phyloP scores from a whole-genome alignment of 2,113 vertebrate genomes.

The Saguinus imperator region DNA sequence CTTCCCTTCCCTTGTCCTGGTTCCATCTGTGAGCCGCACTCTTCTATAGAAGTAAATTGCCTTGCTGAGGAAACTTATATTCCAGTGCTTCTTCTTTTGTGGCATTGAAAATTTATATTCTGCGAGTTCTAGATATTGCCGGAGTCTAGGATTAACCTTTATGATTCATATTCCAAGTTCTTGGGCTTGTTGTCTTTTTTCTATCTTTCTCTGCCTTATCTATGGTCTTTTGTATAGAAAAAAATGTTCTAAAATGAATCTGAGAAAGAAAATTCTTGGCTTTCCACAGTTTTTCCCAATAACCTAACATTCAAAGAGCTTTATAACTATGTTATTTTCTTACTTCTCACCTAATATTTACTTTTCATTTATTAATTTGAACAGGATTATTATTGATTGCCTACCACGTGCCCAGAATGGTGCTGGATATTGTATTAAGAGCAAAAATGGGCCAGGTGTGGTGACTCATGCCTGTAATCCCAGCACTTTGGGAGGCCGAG shows the following conservation, averaged over 20 bases:
- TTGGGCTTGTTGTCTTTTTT: background rate
- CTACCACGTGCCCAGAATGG: background rate
- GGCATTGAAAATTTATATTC: background rate
- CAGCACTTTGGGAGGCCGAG: too few species aligned
- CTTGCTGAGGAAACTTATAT: too few species aligned
- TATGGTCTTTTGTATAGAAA: background rate
- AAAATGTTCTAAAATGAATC: background rate
- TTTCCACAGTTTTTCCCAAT: background rate
- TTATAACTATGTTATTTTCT: background rate
- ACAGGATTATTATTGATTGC: background rate
- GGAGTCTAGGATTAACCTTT: background rate
- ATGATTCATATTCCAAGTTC: constrained; percentile 33
- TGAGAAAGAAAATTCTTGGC: constrained; percentile 13
- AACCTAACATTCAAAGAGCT: constrained; percentile 22
- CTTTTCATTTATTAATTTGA: constrained; percentile 21
- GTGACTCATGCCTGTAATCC: too few species aligned
- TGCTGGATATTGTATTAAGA: background rate
- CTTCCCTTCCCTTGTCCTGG: too few species aligned
- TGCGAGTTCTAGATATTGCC: background rate
- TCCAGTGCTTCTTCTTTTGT: too few species aligned
- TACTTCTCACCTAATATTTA: constrained; percentile 7
- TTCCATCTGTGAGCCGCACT: too few species aligned
- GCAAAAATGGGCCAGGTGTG: too few species aligned
- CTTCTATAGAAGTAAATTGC: too few species aligned
- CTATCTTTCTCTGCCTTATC: background rate